Evolutionary conservation across 2,797 vertebrate species (phyloP), one percentile per base, ranked within the genome.

Genomic region (Saxicola maurus): DNA sequence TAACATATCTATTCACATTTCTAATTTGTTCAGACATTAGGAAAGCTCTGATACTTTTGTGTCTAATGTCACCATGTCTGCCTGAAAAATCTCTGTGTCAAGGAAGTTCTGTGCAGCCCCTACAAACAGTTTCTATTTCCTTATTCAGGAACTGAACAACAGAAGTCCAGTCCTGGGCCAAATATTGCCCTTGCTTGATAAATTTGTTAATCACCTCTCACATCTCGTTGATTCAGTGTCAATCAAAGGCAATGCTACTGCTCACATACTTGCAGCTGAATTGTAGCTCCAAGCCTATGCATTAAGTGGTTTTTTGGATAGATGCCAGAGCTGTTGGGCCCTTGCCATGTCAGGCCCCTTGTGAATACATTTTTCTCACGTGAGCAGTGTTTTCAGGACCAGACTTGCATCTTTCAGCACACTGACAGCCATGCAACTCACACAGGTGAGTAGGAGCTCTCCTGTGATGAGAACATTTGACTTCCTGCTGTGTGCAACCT

Each of bases 121-220:
- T 77, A 33, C 53, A 85, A 85, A 74, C 27, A 65, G n/a, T 51
- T 92, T 79, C 27, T 55, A 60, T 86, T 87, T 89, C 62, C 16
- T 80, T 72, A 75, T 89, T 89, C 73, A 91, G 65, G 49, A 91
- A 68, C 20, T 2, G 4, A 89, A 78, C 11, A 83, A 68, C 72
- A 82, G 18, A 83, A 90, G 38, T 75, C 68, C 82, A 78, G 43
- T 82, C 23, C 51, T 72, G 85, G 59, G 73, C 61, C 85, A 90
- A 92, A 94, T 90, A 91, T 92, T 85, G 31, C 51, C 61, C 37
- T 87, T 11, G 17, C 65, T 87, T 64, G 43, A 92, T 85, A 82
- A 90, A 89, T 91, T 90, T 87, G 79, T 92, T 93, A 94, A 91
- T 94, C 55, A 75, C 66, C 40, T 89, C 80, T 94, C 91, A 87